phyloP scores from a whole-genome alignment of 2,113 vertebrate genomes.

The Eolophus roseicapilla region DNA sequence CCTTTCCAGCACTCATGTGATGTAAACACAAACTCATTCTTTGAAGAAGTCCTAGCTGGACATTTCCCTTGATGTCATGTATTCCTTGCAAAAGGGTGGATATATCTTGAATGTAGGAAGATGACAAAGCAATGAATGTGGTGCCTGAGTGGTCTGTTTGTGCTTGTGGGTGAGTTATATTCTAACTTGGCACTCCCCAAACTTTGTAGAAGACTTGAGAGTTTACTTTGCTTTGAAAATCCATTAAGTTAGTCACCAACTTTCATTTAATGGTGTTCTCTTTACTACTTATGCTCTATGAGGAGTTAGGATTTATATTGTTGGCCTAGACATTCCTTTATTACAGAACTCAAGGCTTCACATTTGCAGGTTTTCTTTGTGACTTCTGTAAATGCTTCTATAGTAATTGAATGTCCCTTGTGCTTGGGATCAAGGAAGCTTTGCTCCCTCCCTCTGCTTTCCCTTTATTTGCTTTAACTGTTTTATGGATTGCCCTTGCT shows the following conservation, averaged over 20 bases:
- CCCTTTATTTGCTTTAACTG: neutral
- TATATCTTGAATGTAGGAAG: neutral
- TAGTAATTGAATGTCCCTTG: neutral
- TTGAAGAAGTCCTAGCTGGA: neutral
- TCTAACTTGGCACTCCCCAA: neutral
- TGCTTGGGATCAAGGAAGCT: neutral
- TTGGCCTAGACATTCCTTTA: neutral
- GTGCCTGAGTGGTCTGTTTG: neutral
- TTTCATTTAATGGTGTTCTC: neutral
- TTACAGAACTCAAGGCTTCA: neutral
- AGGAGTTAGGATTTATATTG: neutral
- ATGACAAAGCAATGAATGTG: neutral
- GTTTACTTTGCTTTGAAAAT: neutral
- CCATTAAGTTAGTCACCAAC: neutral
- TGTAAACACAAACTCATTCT: neutral
- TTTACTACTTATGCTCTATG: neutral
- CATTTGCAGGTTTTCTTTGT: neutral
- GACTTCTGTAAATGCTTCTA: neutral
- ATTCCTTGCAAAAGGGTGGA: neutral
- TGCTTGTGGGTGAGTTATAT: neutral
- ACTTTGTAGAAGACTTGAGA: neutral
- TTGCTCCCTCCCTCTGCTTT: neutral
- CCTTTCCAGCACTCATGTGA: neutral
- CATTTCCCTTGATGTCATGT: neutral
- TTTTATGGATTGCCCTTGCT: neutral